Evolutionary conservation across 2,797 vertebrate genomes (phyloP).

Genomic region (Sebastes vulpes): DNA sequence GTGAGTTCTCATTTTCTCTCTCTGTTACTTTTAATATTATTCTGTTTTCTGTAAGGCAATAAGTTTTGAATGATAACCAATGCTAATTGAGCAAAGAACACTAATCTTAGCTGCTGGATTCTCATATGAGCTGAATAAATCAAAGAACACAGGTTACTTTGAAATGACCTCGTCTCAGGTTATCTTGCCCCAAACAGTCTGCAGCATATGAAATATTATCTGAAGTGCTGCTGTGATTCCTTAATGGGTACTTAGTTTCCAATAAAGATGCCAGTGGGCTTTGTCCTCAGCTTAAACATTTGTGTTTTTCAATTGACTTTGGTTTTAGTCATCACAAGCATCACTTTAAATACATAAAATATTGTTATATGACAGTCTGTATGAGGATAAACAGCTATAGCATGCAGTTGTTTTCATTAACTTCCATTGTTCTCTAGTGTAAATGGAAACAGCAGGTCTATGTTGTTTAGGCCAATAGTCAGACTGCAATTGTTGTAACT

Average conservation of each 20-base stretch:
- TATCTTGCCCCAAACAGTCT: slow-evolving; percentile 11
- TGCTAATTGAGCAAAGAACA: slow-evolving; percentile 7
- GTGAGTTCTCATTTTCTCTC: slow-evolving; percentile 83
- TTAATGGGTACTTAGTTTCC: not conserved
- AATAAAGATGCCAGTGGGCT: not conserved
- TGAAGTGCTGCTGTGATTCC: slow-evolving; percentile 20
- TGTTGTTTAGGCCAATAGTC: not conserved
- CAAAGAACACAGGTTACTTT: not conserved
- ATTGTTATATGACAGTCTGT: not conserved
- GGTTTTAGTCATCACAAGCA: not conserved
- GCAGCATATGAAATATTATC: slow-evolving; percentile 31
- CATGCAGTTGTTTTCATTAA: not conserved
- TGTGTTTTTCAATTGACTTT: not conserved
- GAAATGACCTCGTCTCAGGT: slow-evolving; percentile 12
- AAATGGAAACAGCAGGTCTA: not conserved
- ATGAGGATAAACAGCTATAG: not conserved
- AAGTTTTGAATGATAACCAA: not conserved
- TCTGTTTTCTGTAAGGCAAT: not conserved
- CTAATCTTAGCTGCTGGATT: slow-evolving; percentile 21
- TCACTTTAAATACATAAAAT: not conserved
- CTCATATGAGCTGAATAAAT: slow-evolving; percentile 30
- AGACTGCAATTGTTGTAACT: not conserved
- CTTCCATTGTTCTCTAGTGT: not conserved
- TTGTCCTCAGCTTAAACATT: not conserved
- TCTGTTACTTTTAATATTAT: not conserved